These are phyloP conservation scores for Eupeodes latifasciatus DNA, from an alignment of 2,888 invertebrate genomes.

Conservation along the genomic window DNA sequence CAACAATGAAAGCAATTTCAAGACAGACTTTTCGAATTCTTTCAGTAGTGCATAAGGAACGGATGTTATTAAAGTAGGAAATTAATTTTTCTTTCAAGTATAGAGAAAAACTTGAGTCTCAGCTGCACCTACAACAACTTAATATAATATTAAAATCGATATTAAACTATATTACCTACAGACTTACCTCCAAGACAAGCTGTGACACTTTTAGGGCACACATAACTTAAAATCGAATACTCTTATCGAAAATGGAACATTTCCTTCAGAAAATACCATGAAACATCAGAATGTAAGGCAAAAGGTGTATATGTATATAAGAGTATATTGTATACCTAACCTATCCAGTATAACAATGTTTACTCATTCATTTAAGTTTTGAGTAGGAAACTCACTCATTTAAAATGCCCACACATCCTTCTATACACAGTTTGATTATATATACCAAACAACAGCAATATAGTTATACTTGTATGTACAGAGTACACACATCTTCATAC, in stretches of 20 bases:
- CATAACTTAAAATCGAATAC: slow-evolving; percentile 54
- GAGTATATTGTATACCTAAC: neutral
- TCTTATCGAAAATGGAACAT: slow-evolving; percentile 52
- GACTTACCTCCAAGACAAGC: neutral
- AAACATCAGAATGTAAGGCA: neutral
- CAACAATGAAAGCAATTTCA: too few species aligned
- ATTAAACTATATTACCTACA: neutral
- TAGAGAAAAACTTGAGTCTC: neutral
- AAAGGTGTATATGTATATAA: too few species aligned
- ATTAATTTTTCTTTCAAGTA: too few species aligned
- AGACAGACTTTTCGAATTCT: too few species aligned
- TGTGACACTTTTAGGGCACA: slow-evolving; percentile 37
- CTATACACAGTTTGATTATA: neutral
- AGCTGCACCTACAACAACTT: neutral
- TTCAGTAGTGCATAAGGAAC: too few species aligned
- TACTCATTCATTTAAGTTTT: slow-evolving; percentile 60
- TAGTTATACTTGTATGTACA: neutral
- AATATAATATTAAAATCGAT: neutral
- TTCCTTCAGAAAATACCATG: slow-evolving; percentile 32
- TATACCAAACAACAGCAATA: slow-evolving; percentile 7
- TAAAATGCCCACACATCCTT: slow-evolving; percentile 51
- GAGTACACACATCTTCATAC: neutral
- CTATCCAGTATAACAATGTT: slow-evolving; percentile 7
- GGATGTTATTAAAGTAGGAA: too few species aligned
- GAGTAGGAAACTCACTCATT: slow-evolving; percentile 53